Evolutionary conservation across 2,797 vertebrate species (phyloP), one percentile per base, ranked within the genome.

Genomic region (Labroides dimidiatus): DNA sequence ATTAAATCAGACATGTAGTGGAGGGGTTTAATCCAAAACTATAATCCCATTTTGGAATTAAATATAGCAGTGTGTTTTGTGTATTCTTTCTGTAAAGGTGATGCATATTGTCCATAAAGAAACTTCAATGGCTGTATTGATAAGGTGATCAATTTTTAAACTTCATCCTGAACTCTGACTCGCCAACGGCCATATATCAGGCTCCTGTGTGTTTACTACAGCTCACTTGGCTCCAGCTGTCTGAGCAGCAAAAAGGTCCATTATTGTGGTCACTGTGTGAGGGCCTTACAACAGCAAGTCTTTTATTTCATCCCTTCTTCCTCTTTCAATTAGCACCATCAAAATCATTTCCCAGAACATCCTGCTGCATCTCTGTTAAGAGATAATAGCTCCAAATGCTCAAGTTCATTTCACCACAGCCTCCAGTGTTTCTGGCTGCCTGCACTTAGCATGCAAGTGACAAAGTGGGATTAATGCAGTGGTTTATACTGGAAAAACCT

Each of bases 1-100:
- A 89, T 89, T 85, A 81, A 78, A 84, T 81, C 79, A 63, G 67
- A 77, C 74, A 54, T 75, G 75, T 73, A 72, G 59, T 49, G 47
- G 63, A 71, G 33, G 59, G 51, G 21, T 73, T 83, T 70, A 71
- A 86, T 75, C 69, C 72, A 53, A 63, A 65, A 65, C 54, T 43
- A 23, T 77, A 49, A 83, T 66, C 47, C 47, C 68, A 78, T 81
- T 86, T 80, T n/a, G 16, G 52, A 56, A 79, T 75, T 43, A 61
- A 69, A 79, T 64, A 69, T 50, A 51, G 49, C 14, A 21, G 27
- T 70, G 42, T 27, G 27, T 59, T 63, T 56, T 27, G 19, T 73
- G 7, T 11, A 20, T 65, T 36, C 2, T 17, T 48, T 48, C 16
- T 20, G 30, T 47, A 11, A 37, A 59, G 44, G 43, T 30, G 4